These are phyloP conservation scores for Alcedo atthis DNA, from an alignment of 2,797 vertebrate species.

Conservation along the genomic window DNA sequence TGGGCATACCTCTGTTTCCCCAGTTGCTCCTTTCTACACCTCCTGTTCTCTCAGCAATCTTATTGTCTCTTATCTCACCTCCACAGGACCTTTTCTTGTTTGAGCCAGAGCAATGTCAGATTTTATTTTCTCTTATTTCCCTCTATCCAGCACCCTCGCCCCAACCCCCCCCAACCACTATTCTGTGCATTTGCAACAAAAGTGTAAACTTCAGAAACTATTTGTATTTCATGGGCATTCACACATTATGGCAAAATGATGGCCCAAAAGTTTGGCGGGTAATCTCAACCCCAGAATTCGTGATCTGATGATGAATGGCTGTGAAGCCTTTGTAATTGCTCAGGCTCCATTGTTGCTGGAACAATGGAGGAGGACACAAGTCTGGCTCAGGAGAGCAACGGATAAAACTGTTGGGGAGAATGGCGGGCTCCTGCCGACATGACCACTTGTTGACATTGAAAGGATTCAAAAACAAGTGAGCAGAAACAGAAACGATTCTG, in stretches of 20 bases:
- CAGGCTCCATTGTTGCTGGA: constrained; percentile 87
- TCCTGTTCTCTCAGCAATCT: not conserved
- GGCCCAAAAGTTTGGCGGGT: constrained; percentile 80
- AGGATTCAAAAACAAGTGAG: constrained; percentile 88
- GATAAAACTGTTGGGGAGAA: constrained; percentile 90
- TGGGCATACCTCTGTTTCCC: constrained; percentile 26
- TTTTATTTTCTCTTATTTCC: constrained; percentile 28
- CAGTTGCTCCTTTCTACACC: not conserved
- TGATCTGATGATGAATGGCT: constrained; percentile 96
- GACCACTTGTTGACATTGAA: constrained; percentile 85
- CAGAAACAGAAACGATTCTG: constrained; percentile 88
- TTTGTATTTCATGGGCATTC: constrained; percentile 60
- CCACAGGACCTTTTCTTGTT: constrained; percentile 1
- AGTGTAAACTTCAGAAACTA: constrained; percentile 60
- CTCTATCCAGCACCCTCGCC: not conserved
- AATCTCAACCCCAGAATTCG: constrained; percentile 73
- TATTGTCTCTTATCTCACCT: constrained; percentile 36
- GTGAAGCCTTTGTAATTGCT: constrained; percentile 99
- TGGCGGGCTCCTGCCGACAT: constrained; percentile 83
- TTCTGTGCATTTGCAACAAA: constrained; percentile 1
- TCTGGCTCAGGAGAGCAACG: constrained; percentile 94
- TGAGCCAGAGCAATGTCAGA: not conserved
- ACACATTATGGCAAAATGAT: constrained; percentile 54
- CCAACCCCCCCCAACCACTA: not conserved
- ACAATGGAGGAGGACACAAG: constrained; percentile 92